Evolutionary conservation across 2,113 vertebrate genomes (phyloP).

Genomic region (Piaya cayana): DNA sequence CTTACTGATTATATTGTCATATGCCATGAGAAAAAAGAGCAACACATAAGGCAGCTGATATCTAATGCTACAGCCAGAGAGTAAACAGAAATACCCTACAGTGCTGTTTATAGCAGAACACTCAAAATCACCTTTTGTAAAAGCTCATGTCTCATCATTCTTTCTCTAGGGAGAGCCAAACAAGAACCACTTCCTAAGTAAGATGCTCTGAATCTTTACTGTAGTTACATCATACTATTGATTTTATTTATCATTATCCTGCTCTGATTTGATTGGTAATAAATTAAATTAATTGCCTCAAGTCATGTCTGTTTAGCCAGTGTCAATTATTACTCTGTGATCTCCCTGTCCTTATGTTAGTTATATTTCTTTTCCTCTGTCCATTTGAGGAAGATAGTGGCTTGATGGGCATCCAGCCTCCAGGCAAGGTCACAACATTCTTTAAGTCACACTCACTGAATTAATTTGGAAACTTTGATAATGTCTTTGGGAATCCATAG

Average conservation of each 20-base stretch:
- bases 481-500: not conserved
- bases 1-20: not conserved
- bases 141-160: not conserved
- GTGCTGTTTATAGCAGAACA: not conserved
- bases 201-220: not conserved
- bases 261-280: not conserved
- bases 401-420: not conserved
- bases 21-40: not conserved
- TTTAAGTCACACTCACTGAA: not conserved
- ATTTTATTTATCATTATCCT: not conserved
- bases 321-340: not conserved
- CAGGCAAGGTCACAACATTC: not conserved
- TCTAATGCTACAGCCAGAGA: not conserved
- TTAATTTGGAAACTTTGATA: not conserved
- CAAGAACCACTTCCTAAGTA: not conserved
- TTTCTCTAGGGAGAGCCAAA: not conserved
- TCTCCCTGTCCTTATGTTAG: not conserved
- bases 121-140: not conserved
- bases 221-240: not conserved
- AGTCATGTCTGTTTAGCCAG: accelerated
- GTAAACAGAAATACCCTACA: not conserved
- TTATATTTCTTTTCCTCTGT: not conserved
- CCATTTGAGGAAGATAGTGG: accelerated
- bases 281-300: not conserved
- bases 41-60: not conserved